Evolutionary conservation across 2,113 vertebrate genomes (phyloP), one percentile per base, ranked within the genome.

Genomic region (Myotis yumanensis): DNA sequence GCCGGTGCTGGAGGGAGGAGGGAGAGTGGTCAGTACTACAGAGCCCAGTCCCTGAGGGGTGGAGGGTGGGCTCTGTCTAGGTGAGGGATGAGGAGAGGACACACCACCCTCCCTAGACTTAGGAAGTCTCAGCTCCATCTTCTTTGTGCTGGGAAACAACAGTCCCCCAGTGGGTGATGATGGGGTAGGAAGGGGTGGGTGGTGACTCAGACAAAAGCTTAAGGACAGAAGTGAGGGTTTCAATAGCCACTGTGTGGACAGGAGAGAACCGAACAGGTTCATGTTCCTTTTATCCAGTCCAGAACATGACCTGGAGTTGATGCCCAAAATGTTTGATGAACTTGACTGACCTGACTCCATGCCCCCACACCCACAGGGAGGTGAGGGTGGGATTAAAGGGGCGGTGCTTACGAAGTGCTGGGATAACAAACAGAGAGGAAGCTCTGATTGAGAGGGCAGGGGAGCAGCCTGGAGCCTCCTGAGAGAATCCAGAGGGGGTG

Each of bases 61-160:
- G 18, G 0, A 9, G 30, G 7, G 6, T 0, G 1, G 77, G 43
- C 30, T 7, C 37, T 32, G n/a, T 8, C 1, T 11, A 0, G 32
- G 10, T 16, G 40, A 73, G 43, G 43, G n/a, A 15, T 7, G 25
- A 23, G 9, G 52, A 37, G 6, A 37, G 71, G 35, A 18, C 32
- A 10, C 11, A 3, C 23, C 28, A 40, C n/a, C 14, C 40, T 30
- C 7, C 6, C 35, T 28, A 15, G 35, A 2, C 30, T 22, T 54
- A 51, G 69, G 23, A 68, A 14, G 32, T 22, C 84, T 81, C 85
- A 16, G 57, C 20, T 51, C 73, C 69, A 4, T 57, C 52, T 52
- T 52, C 85, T n/a, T 20, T 82, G 85, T n/a, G 20, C 64, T 35
- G 25, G 25, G n/a, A 82, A 54, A 20, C 54, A 15, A 16, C 25